These are phyloP conservation scores for Artibeus jamaicensis DNA, from an alignment of 2,797 vertebrate genomes.

Conservation along the genomic window DNA sequence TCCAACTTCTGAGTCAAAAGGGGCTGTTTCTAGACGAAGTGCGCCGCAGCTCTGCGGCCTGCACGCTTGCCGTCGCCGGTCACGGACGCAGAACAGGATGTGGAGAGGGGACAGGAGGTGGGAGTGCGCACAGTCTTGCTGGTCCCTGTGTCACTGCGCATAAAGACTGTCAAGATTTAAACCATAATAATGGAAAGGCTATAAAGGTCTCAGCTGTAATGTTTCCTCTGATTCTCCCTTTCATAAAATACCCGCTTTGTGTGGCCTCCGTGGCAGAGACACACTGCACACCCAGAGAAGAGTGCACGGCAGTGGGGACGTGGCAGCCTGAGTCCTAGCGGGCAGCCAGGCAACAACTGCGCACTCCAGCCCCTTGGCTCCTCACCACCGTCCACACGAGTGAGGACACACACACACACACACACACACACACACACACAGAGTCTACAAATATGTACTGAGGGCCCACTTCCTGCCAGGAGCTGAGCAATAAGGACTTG, in stretches of 20 bases:
- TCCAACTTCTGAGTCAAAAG: conserved; percentile 82
- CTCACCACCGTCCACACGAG: neutral
- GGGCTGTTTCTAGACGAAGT: conserved; percentile 77
- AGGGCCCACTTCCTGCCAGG: neutral
- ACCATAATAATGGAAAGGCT: conserved; percentile 84
- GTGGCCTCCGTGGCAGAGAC: conserved; percentile 74
- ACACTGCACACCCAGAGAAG: conserved; percentile 56
- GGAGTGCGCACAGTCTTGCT: conserved; percentile 56
- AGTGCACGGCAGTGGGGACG: conserved; percentile 53
- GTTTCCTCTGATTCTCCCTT: conserved; percentile 82
- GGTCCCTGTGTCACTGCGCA: conserved; percentile 68
- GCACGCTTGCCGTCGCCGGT: conserved; percentile 71
- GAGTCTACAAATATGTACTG: neutral
- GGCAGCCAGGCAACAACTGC: neutral
- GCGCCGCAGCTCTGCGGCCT: conserved; percentile 73
- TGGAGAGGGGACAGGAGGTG: conserved; percentile 72
- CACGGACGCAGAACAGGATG: conserved; percentile 79
- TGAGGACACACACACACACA: fast-evolving
- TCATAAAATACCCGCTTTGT: conserved; percentile 82
- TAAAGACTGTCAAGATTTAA: conserved; percentile 85
- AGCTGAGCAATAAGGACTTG: neutral
- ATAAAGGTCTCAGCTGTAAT: conserved; percentile 82
- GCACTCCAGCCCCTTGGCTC: neutral
- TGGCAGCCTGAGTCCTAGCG: conserved; percentile 37
- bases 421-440: fast-evolving